Evolutionary conservation across 2,113 vertebrate species (phyloP).

Genomic region (Sclerurus mexicanus): DNA sequence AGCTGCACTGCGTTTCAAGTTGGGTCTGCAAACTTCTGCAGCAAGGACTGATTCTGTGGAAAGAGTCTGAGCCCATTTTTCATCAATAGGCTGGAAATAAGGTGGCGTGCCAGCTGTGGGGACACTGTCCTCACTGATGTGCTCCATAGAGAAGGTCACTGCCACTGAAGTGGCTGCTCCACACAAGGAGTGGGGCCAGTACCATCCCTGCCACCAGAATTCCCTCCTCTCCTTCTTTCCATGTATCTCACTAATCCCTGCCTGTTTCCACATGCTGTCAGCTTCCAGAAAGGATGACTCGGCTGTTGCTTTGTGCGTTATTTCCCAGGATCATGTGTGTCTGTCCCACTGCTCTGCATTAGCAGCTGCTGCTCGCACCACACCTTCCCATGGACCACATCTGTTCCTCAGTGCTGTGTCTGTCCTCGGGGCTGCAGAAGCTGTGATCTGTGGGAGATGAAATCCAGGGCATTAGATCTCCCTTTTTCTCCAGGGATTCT

Average conservation of each 20-base stretch:
- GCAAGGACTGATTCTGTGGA: too few relatives aligned
- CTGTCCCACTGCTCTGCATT: background rate
- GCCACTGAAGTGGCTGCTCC: background rate
- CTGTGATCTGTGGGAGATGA: background rate
- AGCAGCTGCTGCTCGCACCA: background rate
- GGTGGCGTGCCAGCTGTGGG: background rate
- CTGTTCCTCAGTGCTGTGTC: background rate
- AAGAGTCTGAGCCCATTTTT: background rate
- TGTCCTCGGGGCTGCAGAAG: background rate
- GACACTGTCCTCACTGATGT: background rate
- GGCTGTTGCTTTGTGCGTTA: background rate
- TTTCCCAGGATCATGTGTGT: accelerated
- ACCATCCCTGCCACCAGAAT: background rate
- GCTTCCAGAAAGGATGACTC: background rate
- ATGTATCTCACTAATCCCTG: background rate
- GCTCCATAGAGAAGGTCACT: background rate
- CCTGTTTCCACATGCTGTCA: background rate
- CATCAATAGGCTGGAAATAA: background rate
- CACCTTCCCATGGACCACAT: background rate
- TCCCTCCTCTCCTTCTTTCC: background rate
- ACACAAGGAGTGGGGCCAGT: too few relatives aligned
- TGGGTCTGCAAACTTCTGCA: background rate
- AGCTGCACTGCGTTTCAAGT: background rate
- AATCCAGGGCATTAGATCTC: background rate
- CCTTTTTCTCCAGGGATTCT: background rate